Evolutionary conservation across 1,140 invertebrate genomes (phyloP).

Genomic region (Philopotamus ludificatus): DNA sequence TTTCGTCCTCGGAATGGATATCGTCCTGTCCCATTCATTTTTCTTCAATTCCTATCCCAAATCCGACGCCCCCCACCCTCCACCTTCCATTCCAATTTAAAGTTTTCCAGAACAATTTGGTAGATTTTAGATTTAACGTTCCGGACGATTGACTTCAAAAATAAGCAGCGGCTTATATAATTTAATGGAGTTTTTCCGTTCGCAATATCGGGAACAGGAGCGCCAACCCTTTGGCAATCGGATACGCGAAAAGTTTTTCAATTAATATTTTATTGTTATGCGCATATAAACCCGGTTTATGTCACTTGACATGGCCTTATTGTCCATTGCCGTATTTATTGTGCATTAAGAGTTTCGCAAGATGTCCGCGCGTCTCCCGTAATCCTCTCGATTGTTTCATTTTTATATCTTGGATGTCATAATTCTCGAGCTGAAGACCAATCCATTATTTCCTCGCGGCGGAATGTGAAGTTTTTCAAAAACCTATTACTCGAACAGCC

Average conservation of each 20-base stretch:
- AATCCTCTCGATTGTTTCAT: neutral
- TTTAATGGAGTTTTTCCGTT: neutral
- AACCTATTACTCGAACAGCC: conserved; percentile 1
- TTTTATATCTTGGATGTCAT: neutral
- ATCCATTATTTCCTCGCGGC: neutral
- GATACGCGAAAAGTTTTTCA: no score
- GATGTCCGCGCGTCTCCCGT: neutral
- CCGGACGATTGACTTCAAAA: neutral
- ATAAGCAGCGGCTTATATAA: neutral
- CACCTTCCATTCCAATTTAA: conserved; percentile 9
- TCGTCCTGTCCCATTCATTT: conserved; percentile 2
- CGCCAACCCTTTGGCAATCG: no score
- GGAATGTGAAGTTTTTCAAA: neutral
- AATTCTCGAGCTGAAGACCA: neutral
- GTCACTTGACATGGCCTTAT: no score
- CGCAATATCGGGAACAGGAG: no score
- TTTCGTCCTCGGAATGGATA: neutral
- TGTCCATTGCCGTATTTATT: no score
- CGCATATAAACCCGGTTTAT: no score
- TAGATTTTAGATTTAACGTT: neutral
- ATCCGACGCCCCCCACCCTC: neutral
- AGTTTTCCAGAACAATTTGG: conserved; percentile 10
- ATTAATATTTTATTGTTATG: no score
- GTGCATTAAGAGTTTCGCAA: no score
- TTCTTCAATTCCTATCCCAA: neutral